Conservation (phyloP, 1,140 invertebrate species). For the Listronotus bonariensis region DNA sequence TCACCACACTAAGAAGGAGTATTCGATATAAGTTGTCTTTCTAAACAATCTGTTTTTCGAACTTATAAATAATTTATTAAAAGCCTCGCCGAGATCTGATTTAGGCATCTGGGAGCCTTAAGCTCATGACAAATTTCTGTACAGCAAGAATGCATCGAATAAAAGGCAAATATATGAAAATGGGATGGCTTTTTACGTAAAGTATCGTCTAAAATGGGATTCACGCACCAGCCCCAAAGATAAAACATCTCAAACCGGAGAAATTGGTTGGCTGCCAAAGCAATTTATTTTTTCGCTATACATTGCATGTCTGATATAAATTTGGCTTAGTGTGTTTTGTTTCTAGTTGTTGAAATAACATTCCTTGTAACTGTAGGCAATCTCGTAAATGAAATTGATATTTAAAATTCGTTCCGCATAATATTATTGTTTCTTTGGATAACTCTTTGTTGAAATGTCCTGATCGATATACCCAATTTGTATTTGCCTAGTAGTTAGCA, state of each 20-base stretch:
- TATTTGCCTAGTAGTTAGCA: no score
- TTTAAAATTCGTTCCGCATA: conserved; percentile 10
- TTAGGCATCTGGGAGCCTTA: conserved; percentile 27
- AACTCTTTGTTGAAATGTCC: conserved; percentile 1
- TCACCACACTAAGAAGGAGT: conserved; percentile 11
- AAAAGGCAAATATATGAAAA: conserved; percentile 53
- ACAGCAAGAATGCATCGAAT: conserved; percentile 49
- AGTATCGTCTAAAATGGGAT: conserved; percentile 48
- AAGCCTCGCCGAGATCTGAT: conserved; percentile 21
- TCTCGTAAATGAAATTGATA: conserved; percentile 15
- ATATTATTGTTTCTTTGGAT: conserved; percentile 1
- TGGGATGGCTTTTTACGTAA: conserved; percentile 51
- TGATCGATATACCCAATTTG: no score
- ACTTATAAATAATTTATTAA: conserved; percentile 30
- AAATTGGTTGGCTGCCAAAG: conserved; percentile 51
- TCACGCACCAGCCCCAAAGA: conserved; percentile 50
- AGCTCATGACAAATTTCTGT: conserved; percentile 47
- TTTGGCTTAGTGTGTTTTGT: conserved; percentile 31
- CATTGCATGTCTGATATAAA: conserved; percentile 44
- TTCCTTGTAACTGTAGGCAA: conserved; percentile 18
- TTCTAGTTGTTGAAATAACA: conserved; percentile 26
- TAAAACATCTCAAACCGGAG: conserved; percentile 49
- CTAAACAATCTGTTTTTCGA: conserved; percentile 15
- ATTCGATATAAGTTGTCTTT: conserved; percentile 14
- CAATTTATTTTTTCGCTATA: conserved; percentile 51